These are phyloP conservation scores for Hirudo medicinalis DNA, from an alignment of 1,140 invertebrate genomes.

Conservation along the genomic window DNA sequence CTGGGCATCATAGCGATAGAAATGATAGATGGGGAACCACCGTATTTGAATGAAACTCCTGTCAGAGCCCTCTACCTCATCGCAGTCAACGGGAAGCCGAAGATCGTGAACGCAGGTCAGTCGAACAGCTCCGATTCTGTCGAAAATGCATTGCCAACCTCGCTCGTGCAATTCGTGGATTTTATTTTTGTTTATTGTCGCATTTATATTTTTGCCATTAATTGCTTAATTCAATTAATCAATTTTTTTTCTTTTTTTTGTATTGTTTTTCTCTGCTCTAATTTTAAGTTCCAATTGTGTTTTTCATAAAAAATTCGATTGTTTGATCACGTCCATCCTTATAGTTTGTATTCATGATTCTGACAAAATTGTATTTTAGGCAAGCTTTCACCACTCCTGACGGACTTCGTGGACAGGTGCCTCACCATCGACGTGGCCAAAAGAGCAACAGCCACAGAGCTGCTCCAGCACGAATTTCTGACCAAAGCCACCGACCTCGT, in stretches of 20 bases:
- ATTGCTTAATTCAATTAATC: no score
- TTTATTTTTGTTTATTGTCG: no score
- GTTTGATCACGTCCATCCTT: no score
- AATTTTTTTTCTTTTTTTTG: no score
- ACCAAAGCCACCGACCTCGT: slow-evolving; percentile 58
- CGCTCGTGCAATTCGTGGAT: no score
- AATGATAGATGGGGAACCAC: slow-evolving; percentile 30
- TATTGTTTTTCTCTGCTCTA: no score
- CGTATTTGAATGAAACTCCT: slow-evolving; percentile 29
- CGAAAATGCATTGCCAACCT: no score
- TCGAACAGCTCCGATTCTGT: slow-evolving; percentile 52
- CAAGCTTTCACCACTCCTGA: slow-evolving; percentile 17
- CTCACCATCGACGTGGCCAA: slow-evolving; percentile 76
- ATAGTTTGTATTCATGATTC: no score
- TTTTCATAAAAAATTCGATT: no score
- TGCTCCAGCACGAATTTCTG: slow-evolving; percentile 78
- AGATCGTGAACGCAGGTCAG: slow-evolving; percentile 51
- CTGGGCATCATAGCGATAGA: slow-evolving; percentile 29
- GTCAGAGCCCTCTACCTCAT: slow-evolving; percentile 25
- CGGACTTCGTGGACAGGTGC: slow-evolving; percentile 68
- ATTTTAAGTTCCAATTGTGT: no score
- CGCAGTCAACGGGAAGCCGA: slow-evolving; percentile 28
- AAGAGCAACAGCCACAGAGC: slow-evolving; percentile 67
- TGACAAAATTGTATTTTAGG: not conserved
- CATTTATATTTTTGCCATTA: no score